phyloP scores from a whole-genome alignment of 1,140 invertebrate species.

The Phymastichus coffea region DNA sequence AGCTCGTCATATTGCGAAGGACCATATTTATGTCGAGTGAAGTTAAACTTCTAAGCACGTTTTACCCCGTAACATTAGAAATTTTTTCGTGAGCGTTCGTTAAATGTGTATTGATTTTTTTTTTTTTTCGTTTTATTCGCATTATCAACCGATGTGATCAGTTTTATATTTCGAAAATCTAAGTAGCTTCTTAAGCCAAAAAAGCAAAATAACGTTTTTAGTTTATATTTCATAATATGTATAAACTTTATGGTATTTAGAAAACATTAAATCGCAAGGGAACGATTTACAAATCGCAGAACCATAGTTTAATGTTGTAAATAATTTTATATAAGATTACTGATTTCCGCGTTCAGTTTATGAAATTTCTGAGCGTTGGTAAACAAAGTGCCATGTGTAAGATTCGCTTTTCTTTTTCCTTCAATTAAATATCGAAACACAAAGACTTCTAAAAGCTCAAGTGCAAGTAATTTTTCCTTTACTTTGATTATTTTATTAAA shows the following conservation, averaged over 20 bases:
- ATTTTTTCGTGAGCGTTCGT: conserved; percentile 19
- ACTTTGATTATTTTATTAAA: too few species aligned
- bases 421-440: too few species aligned
- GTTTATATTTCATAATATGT: conserved; percentile 12
- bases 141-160: conserved; percentile 16
- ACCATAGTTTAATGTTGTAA: conserved; percentile 32
- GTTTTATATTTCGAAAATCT: conserved; percentile 21
- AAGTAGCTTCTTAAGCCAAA: conserved; percentile 18
- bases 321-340: conserved; percentile 44
- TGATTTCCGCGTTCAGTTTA: conserved; percentile 22
- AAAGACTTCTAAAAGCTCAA: too few species aligned
- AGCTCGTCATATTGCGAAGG: conserved; percentile 12
- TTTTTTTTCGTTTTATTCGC: conserved; percentile 18
- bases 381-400: conserved; percentile 41
- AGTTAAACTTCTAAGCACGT: conserved; percentile 6
- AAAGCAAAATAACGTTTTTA: too few species aligned
- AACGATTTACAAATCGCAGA: conserved; percentile 18
- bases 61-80: conserved; percentile 20
- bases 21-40: conserved; percentile 13
- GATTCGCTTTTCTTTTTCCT: conserved; percentile 34
- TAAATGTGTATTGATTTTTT: conserved; percentile 33
- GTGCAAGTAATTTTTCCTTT: too few species aligned
- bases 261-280: neutral
- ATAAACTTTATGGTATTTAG: conserved; percentile 20
- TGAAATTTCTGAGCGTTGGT: conserved; percentile 21